phyloP scores from a whole-genome alignment of 2,113 vertebrate species.

The Labrus mixtus region DNA sequence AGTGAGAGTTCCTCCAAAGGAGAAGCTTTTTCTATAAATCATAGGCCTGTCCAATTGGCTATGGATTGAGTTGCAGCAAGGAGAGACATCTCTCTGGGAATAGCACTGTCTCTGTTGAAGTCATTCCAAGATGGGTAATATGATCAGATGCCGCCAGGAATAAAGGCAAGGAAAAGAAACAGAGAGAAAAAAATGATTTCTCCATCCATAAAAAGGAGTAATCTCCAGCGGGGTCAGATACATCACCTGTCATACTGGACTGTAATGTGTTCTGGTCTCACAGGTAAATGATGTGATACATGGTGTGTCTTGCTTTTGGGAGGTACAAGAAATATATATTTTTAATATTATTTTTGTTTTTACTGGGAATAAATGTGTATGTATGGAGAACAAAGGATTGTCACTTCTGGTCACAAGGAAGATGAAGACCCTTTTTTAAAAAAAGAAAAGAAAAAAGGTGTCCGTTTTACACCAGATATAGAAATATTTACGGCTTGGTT shows the following conservation, averaged over 20 bases:
- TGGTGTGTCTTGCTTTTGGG: slow-evolving; percentile 28
- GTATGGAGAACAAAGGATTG: slow-evolving; percentile 2
- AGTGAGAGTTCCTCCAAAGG: slow-evolving; percentile 62
- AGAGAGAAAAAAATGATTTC: slow-evolving; percentile 71
- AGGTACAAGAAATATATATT: background rate
- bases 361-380: background rate
- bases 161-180: slow-evolving; percentile 69
- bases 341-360: background rate
- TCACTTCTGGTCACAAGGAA: background rate
- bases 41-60: slow-evolving; percentile 81
- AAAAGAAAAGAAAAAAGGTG: no score
- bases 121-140: slow-evolving; percentile 87
- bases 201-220: slow-evolving; percentile 80
- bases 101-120: slow-evolving; percentile 84
- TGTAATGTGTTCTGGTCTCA: slow-evolving; percentile 68
- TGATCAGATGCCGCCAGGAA: slow-evolving; percentile 78
- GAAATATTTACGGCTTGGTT: no score
- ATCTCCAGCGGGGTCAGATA: slow-evolving; percentile 77
- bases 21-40: slow-evolving; percentile 82
- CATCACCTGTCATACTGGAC: slow-evolving; percentile 73
- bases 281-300: slow-evolving; percentile 64
- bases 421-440: no score
- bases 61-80: slow-evolving; percentile 85
- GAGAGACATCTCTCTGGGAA: slow-evolving; percentile 83
- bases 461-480: no score